Evolutionary conservation across 2,888 invertebrate species (phyloP).

Genomic region (Drosophila kambysellisi): DNA sequence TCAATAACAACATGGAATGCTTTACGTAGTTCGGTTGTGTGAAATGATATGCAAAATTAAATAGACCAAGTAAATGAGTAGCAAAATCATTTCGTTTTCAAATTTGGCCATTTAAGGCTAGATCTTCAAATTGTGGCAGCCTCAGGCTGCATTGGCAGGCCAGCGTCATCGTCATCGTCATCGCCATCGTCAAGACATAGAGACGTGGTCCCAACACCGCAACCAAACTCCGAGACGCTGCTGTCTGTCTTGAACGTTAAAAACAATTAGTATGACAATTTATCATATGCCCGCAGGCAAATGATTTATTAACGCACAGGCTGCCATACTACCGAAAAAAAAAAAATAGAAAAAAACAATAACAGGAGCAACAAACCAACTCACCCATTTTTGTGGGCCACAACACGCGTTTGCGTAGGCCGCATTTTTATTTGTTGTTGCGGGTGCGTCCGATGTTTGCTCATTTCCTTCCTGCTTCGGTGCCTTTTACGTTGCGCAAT

Average conservation of each 20-base stretch:
- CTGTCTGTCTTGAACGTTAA: conserved; percentile 64
- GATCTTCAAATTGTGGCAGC: conserved; percentile 45
- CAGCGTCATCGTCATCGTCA: conserved; percentile 25
- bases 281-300: conserved; percentile 77
- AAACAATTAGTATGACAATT: conserved; percentile 83
- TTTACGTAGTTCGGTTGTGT: conserved; percentile 11
- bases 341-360: conserved; percentile 17
- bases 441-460: conserved; percentile 75
- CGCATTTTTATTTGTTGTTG: conserved; percentile 66
- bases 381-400: conserved; percentile 23
- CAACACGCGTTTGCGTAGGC: conserved; percentile 42
- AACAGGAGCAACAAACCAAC: conserved; percentile 36
- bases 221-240: conserved; percentile 21
- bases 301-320: conserved; percentile 74
- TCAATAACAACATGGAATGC: background rate
- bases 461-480: conserved; percentile 71
- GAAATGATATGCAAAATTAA: conserved; percentile 64
- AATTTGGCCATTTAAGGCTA: conserved; percentile 50
- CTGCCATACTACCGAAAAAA: conserved; percentile 23
- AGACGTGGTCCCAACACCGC: conserved; percentile 15
- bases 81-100: conserved; percentile 50
- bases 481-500: conserved; percentile 64
- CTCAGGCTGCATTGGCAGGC: conserved; percentile 39
- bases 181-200: background rate
- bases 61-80: conserved; percentile 59